Evolutionary conservation across 2,113 vertebrate genomes (phyloP).

Genomic region (Salminus brasiliensis): DNA sequence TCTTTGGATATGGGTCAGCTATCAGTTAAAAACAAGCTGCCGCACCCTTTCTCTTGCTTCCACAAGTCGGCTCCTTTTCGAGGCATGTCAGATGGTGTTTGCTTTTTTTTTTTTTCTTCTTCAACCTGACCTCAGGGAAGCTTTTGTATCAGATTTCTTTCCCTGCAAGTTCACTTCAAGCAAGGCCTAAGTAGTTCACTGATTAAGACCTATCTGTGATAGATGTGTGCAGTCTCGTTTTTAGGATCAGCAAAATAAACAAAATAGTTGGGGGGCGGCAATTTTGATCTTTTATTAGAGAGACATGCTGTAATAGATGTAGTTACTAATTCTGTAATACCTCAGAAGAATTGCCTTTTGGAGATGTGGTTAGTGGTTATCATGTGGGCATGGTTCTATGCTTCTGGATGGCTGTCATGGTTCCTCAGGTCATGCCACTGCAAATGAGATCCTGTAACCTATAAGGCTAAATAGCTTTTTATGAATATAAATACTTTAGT

Average conservation of each 20-base stretch:
- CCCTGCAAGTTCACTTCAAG: no score
- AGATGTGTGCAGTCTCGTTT: neutral
- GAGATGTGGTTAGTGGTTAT: neutral
- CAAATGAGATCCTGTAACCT: neutral
- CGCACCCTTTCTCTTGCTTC: conserved; percentile 47
- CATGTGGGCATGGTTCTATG: neutral
- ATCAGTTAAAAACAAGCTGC: conserved; percentile 46
- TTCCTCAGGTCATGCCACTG: neutral
- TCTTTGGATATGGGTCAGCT: conserved; percentile 39
- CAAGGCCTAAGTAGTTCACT: neutral
- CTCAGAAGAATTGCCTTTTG: neutral
- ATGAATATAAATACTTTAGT: conserved; percentile 44
- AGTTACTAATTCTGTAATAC: neutral
- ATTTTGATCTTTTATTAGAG: neutral
- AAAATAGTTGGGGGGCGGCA: neutral
- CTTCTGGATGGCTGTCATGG: conserved; percentile 2
- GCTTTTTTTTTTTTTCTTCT: conserved; percentile 15
- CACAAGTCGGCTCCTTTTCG: conserved; percentile 39
- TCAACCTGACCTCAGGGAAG: conserved; percentile 41
- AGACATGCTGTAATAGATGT: neutral
- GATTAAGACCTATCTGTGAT: neutral
- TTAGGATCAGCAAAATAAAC: neutral
- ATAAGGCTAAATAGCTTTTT: conserved; percentile 2
- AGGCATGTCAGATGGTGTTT: conserved; percentile 32
- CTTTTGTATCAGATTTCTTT: conserved; percentile 50